Evolutionary conservation across 2,888 invertebrate species (phyloP).

Genomic region (Rhopalosiphum nymphaeae): DNA sequence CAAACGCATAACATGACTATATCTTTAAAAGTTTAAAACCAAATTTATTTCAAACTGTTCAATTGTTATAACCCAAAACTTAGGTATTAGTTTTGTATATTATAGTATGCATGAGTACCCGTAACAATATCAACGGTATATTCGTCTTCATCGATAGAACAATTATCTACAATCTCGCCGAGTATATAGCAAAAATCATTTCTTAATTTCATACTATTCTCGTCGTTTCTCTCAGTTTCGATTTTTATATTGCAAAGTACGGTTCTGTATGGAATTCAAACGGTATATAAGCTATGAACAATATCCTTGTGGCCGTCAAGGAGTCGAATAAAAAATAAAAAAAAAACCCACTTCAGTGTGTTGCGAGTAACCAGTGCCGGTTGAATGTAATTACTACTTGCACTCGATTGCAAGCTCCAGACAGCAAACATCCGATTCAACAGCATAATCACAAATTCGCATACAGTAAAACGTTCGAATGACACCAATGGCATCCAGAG

Average conservation of each 20-base stretch:
- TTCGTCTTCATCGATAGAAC: slow-evolving; percentile 16
- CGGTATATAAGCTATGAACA: background rate
- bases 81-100: no score
- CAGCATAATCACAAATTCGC: slow-evolving; percentile 22
- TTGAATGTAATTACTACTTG: background rate
- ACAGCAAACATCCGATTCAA: slow-evolving; percentile 25
- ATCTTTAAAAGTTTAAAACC: background rate
- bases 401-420: background rate
- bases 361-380: background rate
- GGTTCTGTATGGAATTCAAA: background rate
- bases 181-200: slow-evolving; percentile 33
- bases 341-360: slow-evolving; percentile 20
- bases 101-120: background rate
- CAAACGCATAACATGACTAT: slow-evolving; percentile 57
- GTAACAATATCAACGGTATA: background rate
- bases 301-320: background rate
- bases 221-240: slow-evolving; percentile 19
- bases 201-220: background rate
- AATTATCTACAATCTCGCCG: slow-evolving; percentile 26
- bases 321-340: background rate
- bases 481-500: background rate
- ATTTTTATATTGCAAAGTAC: slow-evolving; percentile 20
- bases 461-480: background rate
- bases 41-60: background rate
- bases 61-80: background rate